A percentile compares a stretch with the other conserved stretches of the same genome.
phyloP scores from a whole-genome alignment of 2,797 vertebrate species.

The Xiphophorus birchmanni region DNA sequence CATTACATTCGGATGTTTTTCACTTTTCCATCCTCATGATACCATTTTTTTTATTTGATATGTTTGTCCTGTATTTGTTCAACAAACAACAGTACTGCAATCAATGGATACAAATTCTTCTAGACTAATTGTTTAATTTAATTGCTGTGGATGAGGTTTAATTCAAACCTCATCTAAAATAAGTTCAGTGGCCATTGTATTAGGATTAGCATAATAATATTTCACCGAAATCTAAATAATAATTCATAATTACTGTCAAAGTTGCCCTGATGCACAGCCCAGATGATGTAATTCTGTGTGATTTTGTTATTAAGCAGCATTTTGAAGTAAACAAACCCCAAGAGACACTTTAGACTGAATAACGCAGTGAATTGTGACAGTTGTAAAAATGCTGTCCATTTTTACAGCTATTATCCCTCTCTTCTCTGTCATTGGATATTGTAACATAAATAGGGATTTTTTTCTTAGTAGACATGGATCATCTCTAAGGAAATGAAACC shows the following conservation, averaged over 20 bases:
- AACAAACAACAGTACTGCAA: background rate
- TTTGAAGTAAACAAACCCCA: background rate
- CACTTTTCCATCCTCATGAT: background rate
- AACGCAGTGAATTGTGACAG: background rate
- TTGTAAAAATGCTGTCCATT: background rate
- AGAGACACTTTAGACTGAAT: background rate
- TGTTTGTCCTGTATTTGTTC: background rate
- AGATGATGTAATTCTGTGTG: background rate
- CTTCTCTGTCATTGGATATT: conserved; percentile 18
- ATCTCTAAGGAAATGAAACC: conserved; percentile 39
- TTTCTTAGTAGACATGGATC: conserved; percentile 46
- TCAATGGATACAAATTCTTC: background rate
- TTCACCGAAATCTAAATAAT: background rate
- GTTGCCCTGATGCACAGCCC: background rate
- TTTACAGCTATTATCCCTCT: conserved; percentile 9
- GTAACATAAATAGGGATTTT: conserved; percentile 34
- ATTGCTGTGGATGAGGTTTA: background rate
- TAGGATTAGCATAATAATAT: conserved; percentile 1
- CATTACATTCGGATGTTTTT: background rate
- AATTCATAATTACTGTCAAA: background rate
- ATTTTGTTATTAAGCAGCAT: background rate
- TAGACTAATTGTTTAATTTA: background rate
- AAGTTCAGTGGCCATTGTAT: background rate
- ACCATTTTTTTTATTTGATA: background rate
- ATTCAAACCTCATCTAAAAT: background rate